phyloP scores from a whole-genome alignment of 2,888 invertebrate genomes.

The Trissolcus japonicus region DNA sequence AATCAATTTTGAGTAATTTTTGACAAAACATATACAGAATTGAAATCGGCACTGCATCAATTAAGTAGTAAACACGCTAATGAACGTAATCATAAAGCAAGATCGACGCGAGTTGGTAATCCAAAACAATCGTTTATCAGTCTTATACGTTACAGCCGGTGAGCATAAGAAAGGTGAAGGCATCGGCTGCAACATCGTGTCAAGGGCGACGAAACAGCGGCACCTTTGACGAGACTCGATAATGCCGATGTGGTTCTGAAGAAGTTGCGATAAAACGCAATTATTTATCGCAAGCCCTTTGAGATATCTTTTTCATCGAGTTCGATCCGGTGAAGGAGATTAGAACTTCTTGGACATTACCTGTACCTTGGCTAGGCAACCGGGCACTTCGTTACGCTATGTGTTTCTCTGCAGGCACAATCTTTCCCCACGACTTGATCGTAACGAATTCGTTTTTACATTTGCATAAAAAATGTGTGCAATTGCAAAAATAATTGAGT shows the following conservation, averaged over 20 bases:
- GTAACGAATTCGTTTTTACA: not conserved
- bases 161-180: constrained; percentile 57
- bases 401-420: constrained; percentile 22
- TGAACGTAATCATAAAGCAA: constrained; percentile 28
- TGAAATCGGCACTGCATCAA: not conserved
- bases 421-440: constrained; percentile 12
- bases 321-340: constrained; percentile 66
- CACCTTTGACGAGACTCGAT: constrained; percentile 63
- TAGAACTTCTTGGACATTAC: constrained; percentile 58
- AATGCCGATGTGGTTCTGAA: constrained; percentile 60
- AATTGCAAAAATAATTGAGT: not conserved
- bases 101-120: constrained; percentile 9
- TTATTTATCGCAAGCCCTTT: constrained; percentile 67
- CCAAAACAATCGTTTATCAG: constrained; percentile 29
- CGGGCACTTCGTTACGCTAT: constrained; percentile 43
- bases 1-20: too few species aligned
- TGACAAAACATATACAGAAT: too few species aligned
- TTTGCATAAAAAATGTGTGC: not conserved
- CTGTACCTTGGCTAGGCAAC: constrained; percentile 37
- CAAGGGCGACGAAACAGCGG: constrained; percentile 61
- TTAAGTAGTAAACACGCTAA: constrained; percentile 21
- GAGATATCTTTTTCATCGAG: constrained; percentile 63
- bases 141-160: constrained; percentile 4
- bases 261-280: constrained; percentile 70
- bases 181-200: constrained; percentile 55